A percentile compares a stretch with the other conserved stretches of the same genome.
Conservation (phyloP, 2,113 vertebrate genomes). For the Zosterops lateralis region DNA sequence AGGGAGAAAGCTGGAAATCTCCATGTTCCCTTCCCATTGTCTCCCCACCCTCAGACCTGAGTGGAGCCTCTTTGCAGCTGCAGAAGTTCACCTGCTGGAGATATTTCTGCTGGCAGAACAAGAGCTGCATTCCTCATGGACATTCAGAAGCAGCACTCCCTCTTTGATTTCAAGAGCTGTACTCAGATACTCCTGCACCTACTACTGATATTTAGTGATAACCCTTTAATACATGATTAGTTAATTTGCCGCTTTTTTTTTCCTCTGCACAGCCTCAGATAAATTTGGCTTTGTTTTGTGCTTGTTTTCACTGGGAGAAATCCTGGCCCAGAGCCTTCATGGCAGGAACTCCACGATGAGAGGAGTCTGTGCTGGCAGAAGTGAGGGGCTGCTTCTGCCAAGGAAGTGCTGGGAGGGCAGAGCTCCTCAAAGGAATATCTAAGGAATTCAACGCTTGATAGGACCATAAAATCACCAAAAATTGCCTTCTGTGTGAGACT, state of each 20-base stretch:
- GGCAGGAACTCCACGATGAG: neutral
- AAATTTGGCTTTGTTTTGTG: neutral
- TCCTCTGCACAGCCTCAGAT: neutral
- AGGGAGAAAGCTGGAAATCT: neutral
- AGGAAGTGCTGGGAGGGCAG: neutral
- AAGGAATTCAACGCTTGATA: neutral
- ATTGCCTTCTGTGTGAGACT: neutral
- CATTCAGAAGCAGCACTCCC: neutral
- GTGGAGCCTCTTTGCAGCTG: neutral
- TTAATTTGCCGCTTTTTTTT: neutral
- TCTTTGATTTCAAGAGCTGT: neutral
- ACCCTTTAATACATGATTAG: neutral
- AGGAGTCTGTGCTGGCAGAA: neutral
- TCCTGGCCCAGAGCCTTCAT: neutral
- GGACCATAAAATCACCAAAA: neutral
- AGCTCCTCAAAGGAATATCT: neutral
- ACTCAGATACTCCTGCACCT: rapidly evolving
- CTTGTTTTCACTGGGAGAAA: neutral
- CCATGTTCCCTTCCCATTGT: neutral
- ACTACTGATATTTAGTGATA: neutral
- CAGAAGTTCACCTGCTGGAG: neutral
- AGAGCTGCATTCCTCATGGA: rapidly evolving
- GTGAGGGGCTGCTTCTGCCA: neutral
- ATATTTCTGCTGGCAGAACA: rapidly evolving
- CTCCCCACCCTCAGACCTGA: neutral